phyloP scores from a whole-genome alignment of 2,888 invertebrate species.

The Platycheirus rosarum region DNA sequence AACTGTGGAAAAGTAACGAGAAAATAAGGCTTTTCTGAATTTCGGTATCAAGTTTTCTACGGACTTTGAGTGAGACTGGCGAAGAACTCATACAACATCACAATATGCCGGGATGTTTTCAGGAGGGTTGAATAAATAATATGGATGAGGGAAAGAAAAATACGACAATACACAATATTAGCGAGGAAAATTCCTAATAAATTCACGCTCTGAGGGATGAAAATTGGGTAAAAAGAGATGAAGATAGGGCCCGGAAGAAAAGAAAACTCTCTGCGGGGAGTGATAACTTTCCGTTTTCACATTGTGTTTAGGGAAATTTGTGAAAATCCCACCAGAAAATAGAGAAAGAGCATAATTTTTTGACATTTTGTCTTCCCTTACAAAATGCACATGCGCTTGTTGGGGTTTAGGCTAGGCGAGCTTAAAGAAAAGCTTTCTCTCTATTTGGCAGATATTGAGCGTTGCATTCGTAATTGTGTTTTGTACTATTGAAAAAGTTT shows the following conservation, averaged over 20 bases:
- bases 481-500: neutral
- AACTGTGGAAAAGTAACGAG: slow-evolving; percentile 70
- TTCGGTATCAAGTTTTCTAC: slow-evolving; percentile 13
- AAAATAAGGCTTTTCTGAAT: slow-evolving; percentile 60
- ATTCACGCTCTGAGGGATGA: slow-evolving; percentile 50
- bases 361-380: slow-evolving; percentile 46
- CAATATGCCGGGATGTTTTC: slow-evolving; percentile 71
- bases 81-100: slow-evolving; percentile 6
- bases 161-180: slow-evolving; percentile 50
- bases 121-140: slow-evolving; percentile 38
- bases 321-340: slow-evolving; percentile 2
- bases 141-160: slow-evolving; percentile 25
- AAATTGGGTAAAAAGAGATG: slow-evolving; percentile 45
- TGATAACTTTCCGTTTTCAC: slow-evolving; percentile 21
- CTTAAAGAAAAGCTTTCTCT: neutral
- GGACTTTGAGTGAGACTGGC: no score
- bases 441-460: slow-evolving; percentile 8
- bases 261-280: slow-evolving; percentile 15
- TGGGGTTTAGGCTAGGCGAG: neutral
- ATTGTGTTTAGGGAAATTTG: slow-evolving; percentile 67
- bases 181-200: slow-evolving; percentile 40
- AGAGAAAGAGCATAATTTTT: slow-evolving; percentile 44
- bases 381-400: slow-evolving; percentile 41
- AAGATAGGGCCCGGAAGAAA: slow-evolving; percentile 14
- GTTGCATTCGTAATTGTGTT: neutral